phyloP scores from a whole-genome alignment of 2,113 vertebrate species.

The Archocentrus centrarchus region DNA sequence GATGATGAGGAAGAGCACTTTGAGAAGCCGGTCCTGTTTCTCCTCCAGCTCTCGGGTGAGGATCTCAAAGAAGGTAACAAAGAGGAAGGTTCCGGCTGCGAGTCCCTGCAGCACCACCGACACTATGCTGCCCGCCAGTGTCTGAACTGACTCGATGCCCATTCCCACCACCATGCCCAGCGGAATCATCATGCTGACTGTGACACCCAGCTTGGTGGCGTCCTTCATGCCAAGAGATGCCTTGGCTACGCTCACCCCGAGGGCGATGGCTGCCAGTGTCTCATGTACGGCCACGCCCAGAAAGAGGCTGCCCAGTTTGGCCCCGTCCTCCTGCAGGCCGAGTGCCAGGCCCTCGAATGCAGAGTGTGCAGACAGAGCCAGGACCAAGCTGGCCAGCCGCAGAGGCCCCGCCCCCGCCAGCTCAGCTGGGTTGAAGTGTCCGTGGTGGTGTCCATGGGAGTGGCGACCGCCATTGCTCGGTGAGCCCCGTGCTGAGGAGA shows the following conservation, averaged over 20 bases:
- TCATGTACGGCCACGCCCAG: constrained; percentile 91
- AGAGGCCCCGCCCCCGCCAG: constrained; percentile 82
- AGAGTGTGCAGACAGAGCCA: constrained; percentile 90
- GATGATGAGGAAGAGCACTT: constrained; percentile 91
- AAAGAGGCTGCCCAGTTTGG: constrained; percentile 84
- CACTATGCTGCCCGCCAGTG: constrained; percentile 74
- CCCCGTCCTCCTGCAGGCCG: constrained; percentile 88
- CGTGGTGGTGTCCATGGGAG: constrained; percentile 59
- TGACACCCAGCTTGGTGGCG: constrained; percentile 83
- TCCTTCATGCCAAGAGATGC: constrained; percentile 80
- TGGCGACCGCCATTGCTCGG: background rate
- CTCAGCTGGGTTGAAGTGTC: constrained; percentile 78
- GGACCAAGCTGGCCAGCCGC: constrained; percentile 86
- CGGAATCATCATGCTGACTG: constrained; percentile 89
- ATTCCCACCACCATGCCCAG: constrained; percentile 86
- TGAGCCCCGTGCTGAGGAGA: constrained; percentile 57
- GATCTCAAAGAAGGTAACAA: constrained; percentile 94
- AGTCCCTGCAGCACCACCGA: constrained; percentile 90
- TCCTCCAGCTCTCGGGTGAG: constrained; percentile 91
- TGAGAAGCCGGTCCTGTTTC: constrained; percentile 87
- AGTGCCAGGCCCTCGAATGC: constrained; percentile 92
- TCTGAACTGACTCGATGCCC: constrained; percentile 86
- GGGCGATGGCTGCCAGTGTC: constrained; percentile 86
- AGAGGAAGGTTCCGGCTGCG: constrained; percentile 91
- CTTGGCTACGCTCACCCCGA: constrained; percentile 90